Evolutionary conservation across 2,797 vertebrate species (phyloP).

Genomic region (Sardinella longiceps): DNA sequence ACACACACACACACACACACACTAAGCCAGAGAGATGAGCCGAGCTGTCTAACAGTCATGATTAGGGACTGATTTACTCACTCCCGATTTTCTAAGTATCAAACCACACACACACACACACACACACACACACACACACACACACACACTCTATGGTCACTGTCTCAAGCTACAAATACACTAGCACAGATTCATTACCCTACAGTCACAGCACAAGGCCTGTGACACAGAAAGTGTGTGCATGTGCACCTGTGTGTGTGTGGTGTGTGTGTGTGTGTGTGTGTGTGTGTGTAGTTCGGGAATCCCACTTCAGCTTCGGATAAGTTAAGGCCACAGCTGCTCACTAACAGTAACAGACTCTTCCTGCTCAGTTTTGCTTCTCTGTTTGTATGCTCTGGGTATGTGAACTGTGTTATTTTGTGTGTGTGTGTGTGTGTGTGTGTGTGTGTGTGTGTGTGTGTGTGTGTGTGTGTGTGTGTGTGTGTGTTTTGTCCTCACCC

Average conservation of each 20-base stretch:
- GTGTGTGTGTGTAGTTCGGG: not conserved
- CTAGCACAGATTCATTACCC: not conserved
- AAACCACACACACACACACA: not conserved
- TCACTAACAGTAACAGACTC: no score
- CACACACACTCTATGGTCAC: not conserved
- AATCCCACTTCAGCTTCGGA: no score
- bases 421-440: not conserved
- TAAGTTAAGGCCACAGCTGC: no score
- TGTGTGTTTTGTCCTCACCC: conserved; percentile 73
- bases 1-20: not conserved
- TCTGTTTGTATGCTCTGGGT: no score
- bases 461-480: not conserved
- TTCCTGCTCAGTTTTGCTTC: no score
- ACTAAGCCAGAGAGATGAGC: not conserved
- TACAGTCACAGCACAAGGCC: not conserved
- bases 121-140: not conserved
- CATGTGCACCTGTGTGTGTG: not conserved
- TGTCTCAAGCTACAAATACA: not conserved
- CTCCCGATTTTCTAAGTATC: not conserved
- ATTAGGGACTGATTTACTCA: not conserved
- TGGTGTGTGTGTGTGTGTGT: not conserved
- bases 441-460: not conserved
- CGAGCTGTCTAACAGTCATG: not conserved
- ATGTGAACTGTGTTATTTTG: not conserved
- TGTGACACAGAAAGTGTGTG: not conserved